phyloP scores from a whole-genome alignment of 1,140 invertebrate species.

The Diorhabda carinulata region DNA sequence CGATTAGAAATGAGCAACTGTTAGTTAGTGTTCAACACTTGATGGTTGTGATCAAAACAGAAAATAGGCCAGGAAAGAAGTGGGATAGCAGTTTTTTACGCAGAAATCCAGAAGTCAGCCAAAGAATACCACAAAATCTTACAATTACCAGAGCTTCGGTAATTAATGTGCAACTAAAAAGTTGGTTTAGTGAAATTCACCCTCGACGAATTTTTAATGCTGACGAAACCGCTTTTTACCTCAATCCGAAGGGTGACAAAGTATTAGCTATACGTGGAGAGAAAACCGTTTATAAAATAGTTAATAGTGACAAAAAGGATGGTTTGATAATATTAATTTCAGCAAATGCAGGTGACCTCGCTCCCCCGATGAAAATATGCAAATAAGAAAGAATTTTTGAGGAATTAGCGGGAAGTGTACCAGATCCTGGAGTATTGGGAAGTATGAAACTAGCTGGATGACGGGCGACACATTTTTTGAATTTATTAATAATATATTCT shows the following conservation, averaged over 20 bases:
- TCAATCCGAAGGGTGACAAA: neutral
- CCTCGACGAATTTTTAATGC: conserved; percentile 42
- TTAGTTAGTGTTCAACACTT: conserved; percentile 20
- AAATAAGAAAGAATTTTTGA: neutral
- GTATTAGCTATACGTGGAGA: neutral
- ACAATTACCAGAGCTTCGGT: conserved; percentile 20
- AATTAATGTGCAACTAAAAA: conserved; percentile 7
- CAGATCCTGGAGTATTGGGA: conserved; percentile 12
- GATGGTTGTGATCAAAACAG: neutral
- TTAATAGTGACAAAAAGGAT: neutral
- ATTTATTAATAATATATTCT: conserved; percentile 45
- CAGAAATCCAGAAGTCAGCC: conserved; percentile 9
- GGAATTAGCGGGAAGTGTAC: neutral
- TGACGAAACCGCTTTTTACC: conserved; percentile 36
- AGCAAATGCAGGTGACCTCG: neutral
- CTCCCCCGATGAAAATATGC: neutral
- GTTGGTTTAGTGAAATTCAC: conserved; percentile 22
- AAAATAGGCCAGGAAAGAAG: conserved; percentile 14
- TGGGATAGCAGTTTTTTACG: conserved; percentile 19
- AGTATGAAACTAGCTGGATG: conserved; percentile 46
- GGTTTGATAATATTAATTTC: neutral
- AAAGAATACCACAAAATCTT: conserved; percentile 20
- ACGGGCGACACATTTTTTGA: conserved; percentile 44
- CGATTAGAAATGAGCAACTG: conserved; percentile 17
- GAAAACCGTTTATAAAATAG: neutral